These are phyloP conservation scores for Agelas oroides DNA, from an alignment of 37 sponge, comb jelly and placozoan genomes.

Conservation along the genomic window DNA sequence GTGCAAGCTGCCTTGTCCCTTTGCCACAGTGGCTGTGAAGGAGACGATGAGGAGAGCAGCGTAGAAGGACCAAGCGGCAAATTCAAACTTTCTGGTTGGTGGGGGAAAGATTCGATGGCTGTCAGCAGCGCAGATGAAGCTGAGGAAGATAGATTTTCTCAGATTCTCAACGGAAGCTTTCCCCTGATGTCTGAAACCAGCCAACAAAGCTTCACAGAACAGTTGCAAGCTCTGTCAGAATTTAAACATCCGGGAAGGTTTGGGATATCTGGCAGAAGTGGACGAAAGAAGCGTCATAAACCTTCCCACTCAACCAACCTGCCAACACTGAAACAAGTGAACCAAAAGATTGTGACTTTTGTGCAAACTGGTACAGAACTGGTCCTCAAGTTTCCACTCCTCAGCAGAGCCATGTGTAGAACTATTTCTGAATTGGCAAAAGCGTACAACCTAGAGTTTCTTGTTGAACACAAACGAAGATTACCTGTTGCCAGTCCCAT, in stretches of 20 bases:
- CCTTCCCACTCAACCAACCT: slow-evolving; percentile 1
- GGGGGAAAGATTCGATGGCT: slow-evolving; percentile 10
- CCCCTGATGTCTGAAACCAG: slow-evolving; percentile 41
- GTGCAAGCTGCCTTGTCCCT: too few relatives aligned
- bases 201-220: neutral
- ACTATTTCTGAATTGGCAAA: slow-evolving; percentile 45
- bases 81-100: neutral
- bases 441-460: slow-evolving; percentile 41
- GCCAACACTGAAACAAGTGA: slow-evolving; percentile 51
- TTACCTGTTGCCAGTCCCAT: slow-evolving; percentile 41
- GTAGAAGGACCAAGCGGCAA: too few relatives aligned
- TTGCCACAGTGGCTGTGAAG: slow-evolving; percentile 77
- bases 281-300: slow-evolving; percentile 36
- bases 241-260: slow-evolving; percentile 54
- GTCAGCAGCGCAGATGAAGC: slow-evolving; percentile 3
- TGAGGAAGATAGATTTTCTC: slow-evolving; percentile 14
- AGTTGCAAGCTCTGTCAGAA: slow-evolving; percentile 23
- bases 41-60: slow-evolving; percentile 89
- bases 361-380: neutral
- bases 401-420: slow-evolving; percentile 53
- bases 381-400: slow-evolving; percentile 45
- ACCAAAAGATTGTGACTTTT: slow-evolving; percentile 46
- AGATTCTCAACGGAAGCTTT: slow-evolving; percentile 26
- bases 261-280: slow-evolving; percentile 9
- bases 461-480: slow-evolving; percentile 10